Evolutionary conservation across 2,888 invertebrate species (phyloP).

Genomic region (Eristalinus aeneus): DNA sequence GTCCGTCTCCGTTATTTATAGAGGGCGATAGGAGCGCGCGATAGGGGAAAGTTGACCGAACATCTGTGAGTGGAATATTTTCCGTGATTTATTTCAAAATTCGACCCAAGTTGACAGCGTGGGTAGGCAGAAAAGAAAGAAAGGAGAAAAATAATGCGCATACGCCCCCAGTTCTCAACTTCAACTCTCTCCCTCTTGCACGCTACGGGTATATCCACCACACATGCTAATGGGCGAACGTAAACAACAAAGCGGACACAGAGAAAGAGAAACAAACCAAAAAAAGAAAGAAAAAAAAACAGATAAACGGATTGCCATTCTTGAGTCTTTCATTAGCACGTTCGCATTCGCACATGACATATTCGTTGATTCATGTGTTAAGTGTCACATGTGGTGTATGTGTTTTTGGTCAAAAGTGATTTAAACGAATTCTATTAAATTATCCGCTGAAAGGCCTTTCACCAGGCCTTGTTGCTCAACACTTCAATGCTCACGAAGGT

Average conservation of each 20-base stretch:
- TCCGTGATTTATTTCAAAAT: slow-evolving; percentile 8
- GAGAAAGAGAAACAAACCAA: slow-evolving; percentile 24
- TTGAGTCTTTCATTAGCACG: slow-evolving; percentile 51
- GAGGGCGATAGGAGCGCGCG: not conserved
- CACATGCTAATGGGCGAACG: not conserved
- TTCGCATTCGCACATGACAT: slow-evolving; percentile 50
- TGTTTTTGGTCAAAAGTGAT: slow-evolving; percentile 12
- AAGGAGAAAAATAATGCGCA: slow-evolving; percentile 36
- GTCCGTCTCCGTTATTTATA: slow-evolving; percentile 1
- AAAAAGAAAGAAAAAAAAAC: not conserved
- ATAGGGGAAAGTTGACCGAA: slow-evolving; percentile 1
- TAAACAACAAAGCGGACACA: slow-evolving; percentile 38
- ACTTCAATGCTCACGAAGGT: not conserved
- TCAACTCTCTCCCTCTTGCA: not conserved
- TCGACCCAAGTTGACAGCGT: slow-evolving; percentile 12
- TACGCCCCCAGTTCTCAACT: slow-evolving; percentile 42
- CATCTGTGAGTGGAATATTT: slow-evolving; percentile 15
- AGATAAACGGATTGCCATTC: slow-evolving; percentile 44
- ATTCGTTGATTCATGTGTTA: slow-evolving; percentile 1
- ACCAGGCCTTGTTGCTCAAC: not conserved
- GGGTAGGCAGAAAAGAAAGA: slow-evolving; percentile 22
- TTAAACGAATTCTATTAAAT: slow-evolving; percentile 1
- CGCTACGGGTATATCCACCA: not conserved
- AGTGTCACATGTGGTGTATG: slow-evolving; percentile 31
- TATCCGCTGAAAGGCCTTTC: slow-evolving; percentile 10